Base-by-base conservation (phyloP, 2,888 invertebrate genomes). In the Mesorhabditis spiculigera region DNA sequence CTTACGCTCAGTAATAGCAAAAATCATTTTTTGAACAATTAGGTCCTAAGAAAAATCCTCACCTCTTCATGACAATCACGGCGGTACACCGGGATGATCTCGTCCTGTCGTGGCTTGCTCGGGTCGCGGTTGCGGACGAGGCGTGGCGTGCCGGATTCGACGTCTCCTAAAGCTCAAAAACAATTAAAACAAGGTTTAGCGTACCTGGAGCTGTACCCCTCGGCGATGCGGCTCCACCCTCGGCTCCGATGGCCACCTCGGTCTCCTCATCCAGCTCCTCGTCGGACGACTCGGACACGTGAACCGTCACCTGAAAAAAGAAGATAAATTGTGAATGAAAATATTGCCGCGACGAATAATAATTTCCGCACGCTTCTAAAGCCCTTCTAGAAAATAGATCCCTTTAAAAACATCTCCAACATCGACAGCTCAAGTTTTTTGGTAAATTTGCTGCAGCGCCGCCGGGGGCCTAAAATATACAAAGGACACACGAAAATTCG, bases 261-360 rank as follows among this genome's bases (percentile, higher is more conserved):
- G 10, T 80, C 65, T 84, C 83, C 16, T 83, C 84, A 64, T 87
- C 86, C 58, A 88, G 88, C 65, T 90, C 90, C 74, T 95, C 94
- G 68, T 94, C 94, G 82, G 93, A 93, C 76, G 94, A 95, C 85
- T 98, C 98, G 13, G 93, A 93, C 5, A 98, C 93, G 86, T 97
- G 95, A 3, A 98, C 93, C 0, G 95, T 94, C 4, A 95, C 81
- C 79, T 78, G 64, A 41, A 74, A 69, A 64, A 63, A 10, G 6
- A 5, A 65, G n/a, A 13, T 10, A 65, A 28, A 42, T n/a, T 69
- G 5, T 43, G 43, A 68, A 13, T 50, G 8, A 50, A 50, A 50
- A 50, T 50, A 50, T 50, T 10, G 58, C n/a, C n/a, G 58, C 8
- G 58, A 5, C n/a, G 67, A 42, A 6, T 5, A 10, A 10, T n/a